These are phyloP conservation scores for Sebastes nivosus DNA, from an alignment of 2,797 vertebrate genomes.

Conservation along the genomic window DNA sequence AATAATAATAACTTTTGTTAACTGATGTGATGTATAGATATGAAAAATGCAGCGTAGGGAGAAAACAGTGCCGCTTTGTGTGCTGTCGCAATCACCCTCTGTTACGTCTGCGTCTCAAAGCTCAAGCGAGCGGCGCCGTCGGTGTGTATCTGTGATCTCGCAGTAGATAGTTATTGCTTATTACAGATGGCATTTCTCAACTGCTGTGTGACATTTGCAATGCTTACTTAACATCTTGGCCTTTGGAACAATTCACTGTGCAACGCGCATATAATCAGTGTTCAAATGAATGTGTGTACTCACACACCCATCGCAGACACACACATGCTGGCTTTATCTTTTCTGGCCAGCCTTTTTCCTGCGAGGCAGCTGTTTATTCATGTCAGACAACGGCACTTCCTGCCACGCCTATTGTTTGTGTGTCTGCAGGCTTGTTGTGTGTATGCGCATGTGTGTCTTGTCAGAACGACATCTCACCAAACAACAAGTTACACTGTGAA, in stretches of 20 bases:
- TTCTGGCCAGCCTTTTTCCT: conserved; percentile 65
- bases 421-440: conserved; percentile 22
- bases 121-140: not conserved
- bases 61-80: not conserved
- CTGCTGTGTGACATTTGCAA: conserved; percentile 38
- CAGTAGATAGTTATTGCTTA: not conserved
- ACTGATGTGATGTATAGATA: not conserved
- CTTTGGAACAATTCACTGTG: conserved; percentile 48
- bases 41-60: not conserved
- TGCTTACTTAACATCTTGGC: conserved; percentile 24
- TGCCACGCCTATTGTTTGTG: conserved; percentile 47
- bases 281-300: not conserved
- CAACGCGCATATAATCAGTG: not conserved
- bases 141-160: conserved; percentile 9
- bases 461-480: conserved; percentile 8
- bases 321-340: conserved; percentile 64
- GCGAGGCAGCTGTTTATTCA: conserved; percentile 62
- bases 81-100: not conserved
- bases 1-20: not conserved
- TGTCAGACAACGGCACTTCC: conserved; percentile 67
- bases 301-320: conserved; percentile 1
- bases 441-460: not conserved
- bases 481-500: not conserved
- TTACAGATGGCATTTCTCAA: conserved; percentile 21
- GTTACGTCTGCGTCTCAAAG: not conserved